phyloP scores from a whole-genome alignment of 53 echinoderm and acorn worm genomes.

The Paracentrotus lividus region DNA sequence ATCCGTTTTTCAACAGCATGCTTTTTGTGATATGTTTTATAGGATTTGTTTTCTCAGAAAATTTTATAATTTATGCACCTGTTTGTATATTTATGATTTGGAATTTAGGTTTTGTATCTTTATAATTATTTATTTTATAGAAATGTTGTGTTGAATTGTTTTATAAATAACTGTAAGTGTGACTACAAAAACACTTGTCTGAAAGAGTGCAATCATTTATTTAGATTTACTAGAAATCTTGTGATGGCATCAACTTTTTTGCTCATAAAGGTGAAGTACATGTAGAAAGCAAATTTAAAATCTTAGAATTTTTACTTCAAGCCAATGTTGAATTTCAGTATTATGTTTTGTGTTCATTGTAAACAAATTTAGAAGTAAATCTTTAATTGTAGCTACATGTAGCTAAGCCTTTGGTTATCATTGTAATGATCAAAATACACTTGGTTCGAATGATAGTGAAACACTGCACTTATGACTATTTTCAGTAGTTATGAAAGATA shows the following conservation, averaged over 20 bases:
- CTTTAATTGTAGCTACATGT: too few relatives aligned
- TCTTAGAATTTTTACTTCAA: too few relatives aligned
- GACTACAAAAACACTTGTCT: not conserved
- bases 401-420: too few relatives aligned
- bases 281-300: too few relatives aligned
- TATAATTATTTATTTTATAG: not conserved
- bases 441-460: too few relatives aligned
- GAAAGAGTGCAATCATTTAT: not conserved
- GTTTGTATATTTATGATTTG: constrained; percentile 22
- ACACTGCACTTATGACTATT: too few relatives aligned
- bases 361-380: too few relatives aligned
- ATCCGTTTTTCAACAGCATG: not conserved
- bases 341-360: too few relatives aligned
- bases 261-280: too few relatives aligned
- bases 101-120: not conserved
- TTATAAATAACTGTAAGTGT: not conserved
- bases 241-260: not conserved
- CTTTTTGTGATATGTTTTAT: not conserved
- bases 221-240: not conserved
- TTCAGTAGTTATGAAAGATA: too few relatives aligned
- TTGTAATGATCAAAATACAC: too few relatives aligned
- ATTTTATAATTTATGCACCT: not conserved
- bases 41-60: not conserved
- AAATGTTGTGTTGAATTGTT: not conserved
- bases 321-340: too few relatives aligned